Conservation (phyloP, 2,113 vertebrate genomes). For the Tretioscincus oriximinensis region DNA sequence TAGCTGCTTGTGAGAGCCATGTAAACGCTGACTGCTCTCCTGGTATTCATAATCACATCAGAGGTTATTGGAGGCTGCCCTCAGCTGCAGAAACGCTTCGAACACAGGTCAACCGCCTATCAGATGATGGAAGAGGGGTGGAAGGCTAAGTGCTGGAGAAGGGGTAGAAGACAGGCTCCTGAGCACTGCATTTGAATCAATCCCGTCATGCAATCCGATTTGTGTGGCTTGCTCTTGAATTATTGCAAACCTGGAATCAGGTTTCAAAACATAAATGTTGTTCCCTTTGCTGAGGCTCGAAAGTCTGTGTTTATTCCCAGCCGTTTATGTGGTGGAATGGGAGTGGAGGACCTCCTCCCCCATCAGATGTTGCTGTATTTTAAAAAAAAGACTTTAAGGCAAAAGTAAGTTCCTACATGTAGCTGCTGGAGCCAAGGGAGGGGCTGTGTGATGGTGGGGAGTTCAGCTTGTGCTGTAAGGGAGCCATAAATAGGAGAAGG, state of each 20-base stretch:
- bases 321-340: background rate
- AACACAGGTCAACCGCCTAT: background rate
- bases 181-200: too few relatives aligned
- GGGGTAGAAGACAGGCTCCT: background rate
- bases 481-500: slow-evolving; percentile 27
- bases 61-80: slow-evolving; percentile 1
- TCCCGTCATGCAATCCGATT: background rate
- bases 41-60: background rate
- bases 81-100: background rate
- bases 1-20: background rate
- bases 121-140: background rate
- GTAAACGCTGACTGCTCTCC: background rate
- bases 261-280: slow-evolving; percentile 13
- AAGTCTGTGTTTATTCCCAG: slow-evolving; percentile 8
- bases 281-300: slow-evolving; percentile 11
- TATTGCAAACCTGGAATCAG: background rate
- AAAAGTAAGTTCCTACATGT: background rate
- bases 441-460: background rate
- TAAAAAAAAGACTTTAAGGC: background rate
- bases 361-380: background rate
- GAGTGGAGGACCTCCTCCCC: background rate
- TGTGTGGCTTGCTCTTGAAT: slow-evolving; percentile 3
- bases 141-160: background rate
- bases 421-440: background rate
- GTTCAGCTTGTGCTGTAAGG: background rate